Conservation (phyloP, 2,113 vertebrate species). For the Nanger granti region DNA sequence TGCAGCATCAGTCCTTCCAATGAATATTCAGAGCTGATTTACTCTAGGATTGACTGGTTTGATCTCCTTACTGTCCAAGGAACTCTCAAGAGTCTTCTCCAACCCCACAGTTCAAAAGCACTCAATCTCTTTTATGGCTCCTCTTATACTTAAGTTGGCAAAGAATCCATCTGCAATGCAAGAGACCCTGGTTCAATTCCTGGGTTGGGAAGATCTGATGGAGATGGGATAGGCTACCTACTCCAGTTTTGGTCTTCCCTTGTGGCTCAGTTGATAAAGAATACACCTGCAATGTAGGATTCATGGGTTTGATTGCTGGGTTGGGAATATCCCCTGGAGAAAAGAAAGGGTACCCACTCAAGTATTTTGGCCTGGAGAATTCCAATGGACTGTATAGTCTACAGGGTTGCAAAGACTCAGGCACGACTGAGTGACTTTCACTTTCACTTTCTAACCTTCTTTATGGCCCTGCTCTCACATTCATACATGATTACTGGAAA, state of each 20-base stretch:
- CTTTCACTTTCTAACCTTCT: neutral
- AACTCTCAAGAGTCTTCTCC: neutral
- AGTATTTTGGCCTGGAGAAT: neutral
- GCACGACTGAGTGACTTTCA: neutral
- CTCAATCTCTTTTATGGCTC: neutral
- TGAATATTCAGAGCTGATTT: neutral
- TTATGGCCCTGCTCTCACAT: neutral
- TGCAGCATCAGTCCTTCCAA: neutral
- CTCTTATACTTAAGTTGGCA: neutral
- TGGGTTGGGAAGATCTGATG: neutral
- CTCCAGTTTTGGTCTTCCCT: neutral
- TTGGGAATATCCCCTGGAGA: neutral
- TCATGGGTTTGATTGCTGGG: neutral
- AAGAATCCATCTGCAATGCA: neutral
- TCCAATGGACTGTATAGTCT: neutral
- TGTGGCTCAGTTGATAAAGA: neutral
- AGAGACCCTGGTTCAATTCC: neutral
- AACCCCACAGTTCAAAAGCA: neutral
- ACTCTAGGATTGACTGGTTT: neutral
- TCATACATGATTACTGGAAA: neutral
- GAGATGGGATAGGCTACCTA: neutral
- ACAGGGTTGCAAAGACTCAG: neutral
- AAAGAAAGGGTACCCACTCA: neutral
- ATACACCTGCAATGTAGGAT: accelerated
- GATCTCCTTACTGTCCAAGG: neutral